These are phyloP conservation scores for Acridotheres tristis DNA, from an alignment of 2,797 vertebrate genomes.

Conservation along the genomic window DNA sequence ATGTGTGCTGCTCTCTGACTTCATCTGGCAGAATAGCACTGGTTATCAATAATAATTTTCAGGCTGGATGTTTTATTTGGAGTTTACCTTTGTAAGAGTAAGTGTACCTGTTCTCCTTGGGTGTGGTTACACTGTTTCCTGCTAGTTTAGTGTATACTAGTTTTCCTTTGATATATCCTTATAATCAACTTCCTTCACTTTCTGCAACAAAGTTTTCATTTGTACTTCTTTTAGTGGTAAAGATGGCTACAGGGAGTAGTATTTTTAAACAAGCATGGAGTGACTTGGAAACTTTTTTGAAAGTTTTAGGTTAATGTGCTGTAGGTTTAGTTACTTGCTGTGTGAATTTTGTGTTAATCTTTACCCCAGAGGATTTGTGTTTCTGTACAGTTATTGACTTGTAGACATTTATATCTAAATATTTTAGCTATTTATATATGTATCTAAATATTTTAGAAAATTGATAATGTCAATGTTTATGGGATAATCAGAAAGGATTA, in stretches of 20 bases:
- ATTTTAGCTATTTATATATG: too few relatives aligned
- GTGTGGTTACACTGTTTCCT: neutral
- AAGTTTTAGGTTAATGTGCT: neutral
- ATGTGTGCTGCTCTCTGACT: neutral
- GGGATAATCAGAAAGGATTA: neutral
- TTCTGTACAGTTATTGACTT: neutral
- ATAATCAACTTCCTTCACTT: neutral
- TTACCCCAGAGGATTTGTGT: neutral
- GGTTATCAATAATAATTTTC: neutral
- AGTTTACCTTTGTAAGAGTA: neutral
- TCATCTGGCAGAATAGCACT: neutral
- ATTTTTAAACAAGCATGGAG: neutral
- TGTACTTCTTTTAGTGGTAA: neutral
- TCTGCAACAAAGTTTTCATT: neutral
- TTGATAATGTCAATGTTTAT: neutral
- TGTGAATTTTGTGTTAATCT: neutral
- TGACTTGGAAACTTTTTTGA: neutral
- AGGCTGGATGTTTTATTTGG: neutral
- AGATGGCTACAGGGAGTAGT: neutral
- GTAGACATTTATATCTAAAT: too few relatives aligned
- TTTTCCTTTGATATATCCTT: neutral
- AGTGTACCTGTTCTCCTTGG: neutral
- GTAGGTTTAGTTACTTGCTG: neutral
- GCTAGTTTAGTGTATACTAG: neutral
- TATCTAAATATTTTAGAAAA: neutral